Base-by-base conservation (phyloP, 2,888 invertebrate species). In the Erebia palarica region DNA sequence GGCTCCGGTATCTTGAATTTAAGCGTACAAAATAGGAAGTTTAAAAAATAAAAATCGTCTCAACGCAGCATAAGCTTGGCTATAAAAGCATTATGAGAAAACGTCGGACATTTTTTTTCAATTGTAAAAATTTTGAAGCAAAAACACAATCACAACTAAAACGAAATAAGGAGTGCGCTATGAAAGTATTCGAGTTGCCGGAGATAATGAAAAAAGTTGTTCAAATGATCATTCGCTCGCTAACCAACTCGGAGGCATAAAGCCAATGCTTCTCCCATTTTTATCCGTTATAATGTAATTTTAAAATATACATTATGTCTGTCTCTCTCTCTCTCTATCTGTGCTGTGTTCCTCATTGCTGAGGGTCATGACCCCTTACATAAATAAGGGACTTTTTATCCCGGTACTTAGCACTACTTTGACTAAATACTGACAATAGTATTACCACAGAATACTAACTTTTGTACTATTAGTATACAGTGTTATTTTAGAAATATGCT, bases 131-230 rank as follows among this genome's bases (percentile, higher is more conserved):
- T 64, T 58, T 59, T 63, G 57, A 57, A 68, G 58, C 65, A 66
- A 59, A 67, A 69, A 69, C 58, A 51, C 83, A 86, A 86, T 86
- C 83, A 86, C 84, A 87, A 86, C 86, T 86, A 86, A 86, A 88
- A 85, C 84, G 84, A 86, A 88, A 87, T 85, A 86, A 36, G 87
- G 83, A 86, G 82, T 84, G 83, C 53, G 72, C 84, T 85, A 84
- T 86, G 85, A 86, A 87, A 86, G 89, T 87, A 85, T 88, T 85
- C 86, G 79, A 87, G 86, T 87, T 84, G 78, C 74, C 74, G 74
- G 83, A 87, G 90, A 89, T 90, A 91, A 91, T 91, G 89, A 91
- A 91, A 90, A 90, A 90, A 91, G 88, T 91, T 91, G 84, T 83
- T 86, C 84, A 87, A 89, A 90, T 89, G 89, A 90, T 89, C 86